Percentiles rank a stretch among this genome's conserved stretches.
Evolutionary conservation across 2,113 vertebrate genomes (phyloP).

Genomic region (Cyanoliseus patagonus): DNA sequence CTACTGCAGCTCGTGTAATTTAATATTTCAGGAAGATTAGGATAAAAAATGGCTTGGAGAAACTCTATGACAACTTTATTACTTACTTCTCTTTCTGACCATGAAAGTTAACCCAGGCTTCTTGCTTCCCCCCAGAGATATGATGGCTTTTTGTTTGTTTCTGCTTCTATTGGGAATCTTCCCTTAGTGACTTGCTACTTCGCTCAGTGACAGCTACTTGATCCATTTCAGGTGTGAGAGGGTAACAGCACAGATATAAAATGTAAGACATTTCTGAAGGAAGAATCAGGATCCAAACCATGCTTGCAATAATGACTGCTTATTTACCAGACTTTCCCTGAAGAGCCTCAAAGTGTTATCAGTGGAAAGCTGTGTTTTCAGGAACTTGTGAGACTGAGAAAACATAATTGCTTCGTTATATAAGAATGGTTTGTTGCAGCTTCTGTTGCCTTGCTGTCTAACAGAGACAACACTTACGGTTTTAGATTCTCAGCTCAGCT

Average conservation of each 20-base stretch:
- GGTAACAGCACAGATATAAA: neutral
- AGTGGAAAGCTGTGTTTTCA: conserved; percentile 21
- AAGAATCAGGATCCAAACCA: neutral
- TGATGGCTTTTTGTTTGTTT: neutral
- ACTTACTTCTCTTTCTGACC: neutral
- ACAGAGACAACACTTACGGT: neutral
- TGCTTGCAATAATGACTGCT: neutral
- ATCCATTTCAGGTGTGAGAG: neutral
- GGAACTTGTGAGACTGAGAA: conserved; percentile 34
- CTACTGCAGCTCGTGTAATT: neutral
- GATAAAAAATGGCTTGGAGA: conserved; percentile 23
- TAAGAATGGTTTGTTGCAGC: neutral
- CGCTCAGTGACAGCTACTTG: neutral
- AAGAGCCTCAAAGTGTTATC: conserved; percentile 1
- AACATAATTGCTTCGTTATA: neutral
- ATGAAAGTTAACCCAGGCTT: neutral
- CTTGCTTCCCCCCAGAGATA: neutral
- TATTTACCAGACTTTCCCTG: conserved; percentile 22
- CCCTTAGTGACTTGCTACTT: neutral
- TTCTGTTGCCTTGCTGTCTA: conserved; percentile 17
- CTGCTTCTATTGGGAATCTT: neutral
- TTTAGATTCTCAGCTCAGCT: neutral
- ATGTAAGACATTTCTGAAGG: neutral
- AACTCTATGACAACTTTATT: neutral
- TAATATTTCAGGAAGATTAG: conserved; percentile 29